phyloP scores from a whole-genome alignment of 2,113 vertebrate genomes.

The Formicarius rufipectus region DNA sequence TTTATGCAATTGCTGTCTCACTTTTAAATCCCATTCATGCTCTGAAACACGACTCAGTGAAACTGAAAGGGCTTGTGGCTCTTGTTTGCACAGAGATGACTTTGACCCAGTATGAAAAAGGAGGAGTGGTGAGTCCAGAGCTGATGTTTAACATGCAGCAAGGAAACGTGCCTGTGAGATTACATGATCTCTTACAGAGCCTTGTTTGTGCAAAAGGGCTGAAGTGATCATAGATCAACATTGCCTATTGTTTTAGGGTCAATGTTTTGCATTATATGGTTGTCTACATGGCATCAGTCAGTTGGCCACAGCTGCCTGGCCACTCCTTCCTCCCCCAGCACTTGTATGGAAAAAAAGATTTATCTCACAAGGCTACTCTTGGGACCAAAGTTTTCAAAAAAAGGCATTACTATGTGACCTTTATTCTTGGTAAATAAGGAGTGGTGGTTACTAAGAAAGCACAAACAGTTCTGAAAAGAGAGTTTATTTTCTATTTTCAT shows the following conservation, averaged over 20 bases:
- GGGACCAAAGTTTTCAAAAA: slow-evolving; percentile 30
- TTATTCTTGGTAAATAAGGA: slow-evolving; percentile 54
- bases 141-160: background rate
- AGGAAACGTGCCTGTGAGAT: background rate
- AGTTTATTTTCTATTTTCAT: background rate
- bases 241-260: background rate
- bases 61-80: background rate
- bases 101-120: background rate
- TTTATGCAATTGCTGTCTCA: background rate
- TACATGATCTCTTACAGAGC: background rate
- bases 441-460: slow-evolving; percentile 30
- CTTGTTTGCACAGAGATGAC: background rate
- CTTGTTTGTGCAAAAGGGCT: background rate
- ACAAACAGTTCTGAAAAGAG: slow-evolving; percentile 23
- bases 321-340: background rate
- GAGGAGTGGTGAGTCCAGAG: background rate
- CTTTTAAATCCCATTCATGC: background rate
- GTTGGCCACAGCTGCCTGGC: background rate
- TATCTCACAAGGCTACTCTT: background rate
- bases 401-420: background rate
- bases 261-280: background rate
- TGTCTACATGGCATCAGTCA: background rate
- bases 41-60: background rate
- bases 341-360: background rate
- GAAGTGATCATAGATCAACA: background rate